A percentile compares a stretch with the other conserved stretches of the same genome.
Conservation (phyloP, 2,888 invertebrate species). For the Eupithecia pulchellata region DNA sequence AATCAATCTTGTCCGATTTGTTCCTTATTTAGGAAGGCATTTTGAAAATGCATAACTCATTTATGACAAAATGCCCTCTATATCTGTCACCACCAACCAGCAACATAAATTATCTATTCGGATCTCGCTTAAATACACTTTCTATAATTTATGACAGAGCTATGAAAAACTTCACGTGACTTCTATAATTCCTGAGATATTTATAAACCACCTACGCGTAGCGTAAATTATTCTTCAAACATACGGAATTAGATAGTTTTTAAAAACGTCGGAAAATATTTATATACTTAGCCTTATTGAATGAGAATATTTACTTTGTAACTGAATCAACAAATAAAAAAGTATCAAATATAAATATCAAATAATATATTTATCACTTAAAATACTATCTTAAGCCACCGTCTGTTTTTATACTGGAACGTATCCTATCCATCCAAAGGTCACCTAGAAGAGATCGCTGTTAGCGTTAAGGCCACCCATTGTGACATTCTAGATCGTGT, state of each 20-base stretch:
- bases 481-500: no score
- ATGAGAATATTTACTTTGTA: no score
- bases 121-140: constrained; percentile 4
- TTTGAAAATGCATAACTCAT: background rate
- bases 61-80: background rate
- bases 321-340: no score
- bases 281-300: constrained; percentile 1
- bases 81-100: constrained; percentile 7
- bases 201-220: constrained; percentile 33
- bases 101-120: background rate
- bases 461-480: no score
- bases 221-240: constrained; percentile 19
- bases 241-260: background rate
- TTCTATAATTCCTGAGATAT: constrained; percentile 38
- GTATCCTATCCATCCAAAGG: no score
- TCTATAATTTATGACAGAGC: constrained; percentile 33
- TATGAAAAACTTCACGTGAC: constrained; percentile 39
- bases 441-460: no score
- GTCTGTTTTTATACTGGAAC: no score
- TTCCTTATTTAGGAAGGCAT: background rate
- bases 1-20: no score
- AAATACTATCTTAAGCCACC: no score
- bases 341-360: no score
- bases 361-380: no score
- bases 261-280: constrained; percentile 10